Base-by-base conservation (phyloP, 1,140 invertebrate genomes). In the Saxidomus purpurata region DNA sequence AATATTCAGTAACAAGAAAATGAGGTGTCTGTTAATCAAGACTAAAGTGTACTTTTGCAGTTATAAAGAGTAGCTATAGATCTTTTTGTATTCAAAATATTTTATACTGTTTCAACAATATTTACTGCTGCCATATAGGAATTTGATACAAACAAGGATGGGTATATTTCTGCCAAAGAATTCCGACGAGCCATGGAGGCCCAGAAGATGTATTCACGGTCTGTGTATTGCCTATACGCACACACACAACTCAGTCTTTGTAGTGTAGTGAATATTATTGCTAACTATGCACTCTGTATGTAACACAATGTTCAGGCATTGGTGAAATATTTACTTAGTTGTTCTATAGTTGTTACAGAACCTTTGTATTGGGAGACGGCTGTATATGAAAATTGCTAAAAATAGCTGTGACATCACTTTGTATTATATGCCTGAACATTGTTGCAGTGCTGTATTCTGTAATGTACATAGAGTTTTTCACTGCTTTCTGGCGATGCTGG, bases 161-260 rank as follows among this genome's bases (percentile, higher is more conserved):
- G 99, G 15, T 99, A 98, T 98, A 99, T 99, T 3, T 98, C 98
- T 90, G 98, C 99, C 0, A 99, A 99, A 96, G 99, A 99, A 96
- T 99, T 99, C 95, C 98, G 98, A 94, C 98, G 99, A 90, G 99
- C 99, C 94, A 99, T 99, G 99, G 99, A 99, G 95, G 98, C 99
- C 92, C 98, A 99, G 95, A 99, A 99, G 96, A 99, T 98, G 96
- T 99, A 99, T 95, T 98, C 98, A 52, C 97, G 97, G 98, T 99
- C 76, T 15, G 76, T 79, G 6, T 47, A 71, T 38, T 38, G 9
- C 31, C 34, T 17, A 71, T 40, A 71, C 28, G 19, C 19, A 4
- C 11, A 11, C 25, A 71, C 13, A 71, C 28, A 34, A 11, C 36
- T 1, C 9, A 38, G 67, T 25, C 59, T 63, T 63, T 63, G 67